phyloP scores from a whole-genome alignment of 2,113 vertebrate genomes.

The Vulpes lagopus region DNA sequence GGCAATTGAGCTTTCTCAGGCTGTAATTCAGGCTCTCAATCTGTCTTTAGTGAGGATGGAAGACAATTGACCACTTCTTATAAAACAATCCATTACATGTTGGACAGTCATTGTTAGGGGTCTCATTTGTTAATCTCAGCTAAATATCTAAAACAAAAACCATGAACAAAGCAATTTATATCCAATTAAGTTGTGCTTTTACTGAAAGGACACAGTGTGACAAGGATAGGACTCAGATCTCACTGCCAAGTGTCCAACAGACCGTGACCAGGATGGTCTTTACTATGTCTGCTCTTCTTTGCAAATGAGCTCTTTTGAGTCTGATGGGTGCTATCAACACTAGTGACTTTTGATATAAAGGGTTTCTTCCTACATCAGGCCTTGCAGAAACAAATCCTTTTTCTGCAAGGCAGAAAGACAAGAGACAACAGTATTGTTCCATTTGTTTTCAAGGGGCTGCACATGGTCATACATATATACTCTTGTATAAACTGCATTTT shows the following conservation, averaged over 20 bases:
- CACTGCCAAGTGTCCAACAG: background rate
- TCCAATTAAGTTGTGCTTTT: background rate
- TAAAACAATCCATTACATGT: background rate
- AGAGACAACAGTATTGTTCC: background rate
- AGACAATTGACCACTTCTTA: background rate
- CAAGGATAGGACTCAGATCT: background rate
- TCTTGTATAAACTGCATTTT: background rate
- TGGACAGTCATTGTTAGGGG: background rate
- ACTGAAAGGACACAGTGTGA: background rate
- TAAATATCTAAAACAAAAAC: constrained; percentile 31
- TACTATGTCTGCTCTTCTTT: background rate
- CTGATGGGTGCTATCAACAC: background rate
- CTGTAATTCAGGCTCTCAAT: background rate
- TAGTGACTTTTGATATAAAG: background rate
- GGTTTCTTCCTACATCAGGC: background rate
- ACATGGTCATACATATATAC: background rate
- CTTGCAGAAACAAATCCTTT: background rate
- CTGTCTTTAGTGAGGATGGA: background rate
- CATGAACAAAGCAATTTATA: background rate
- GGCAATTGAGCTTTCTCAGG: background rate
- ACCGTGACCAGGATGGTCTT: background rate
- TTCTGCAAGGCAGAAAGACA: too few relatives aligned
- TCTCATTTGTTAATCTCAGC: constrained; percentile 22
- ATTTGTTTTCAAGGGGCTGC: background rate
- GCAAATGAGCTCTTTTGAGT: background rate